Base-by-base conservation (phyloP, 2,888 invertebrate genomes). In the Phengaris alcon region DNA sequence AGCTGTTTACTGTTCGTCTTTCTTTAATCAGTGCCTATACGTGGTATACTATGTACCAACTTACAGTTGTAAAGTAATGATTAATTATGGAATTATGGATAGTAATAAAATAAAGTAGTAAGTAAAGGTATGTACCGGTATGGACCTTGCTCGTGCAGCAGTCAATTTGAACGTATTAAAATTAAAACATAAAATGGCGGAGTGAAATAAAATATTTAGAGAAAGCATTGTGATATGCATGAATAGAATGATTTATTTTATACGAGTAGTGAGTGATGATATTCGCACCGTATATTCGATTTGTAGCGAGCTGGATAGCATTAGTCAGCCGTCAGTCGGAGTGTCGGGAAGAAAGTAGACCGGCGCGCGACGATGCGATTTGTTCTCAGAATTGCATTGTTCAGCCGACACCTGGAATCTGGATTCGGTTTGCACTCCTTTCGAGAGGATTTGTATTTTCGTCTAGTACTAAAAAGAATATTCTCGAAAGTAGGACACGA, bases 371-470 rank as follows among this genome's bases (percentile, higher is more conserved):
- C 81, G 84, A 84, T 82, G 83, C 89, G 85, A 90, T 91, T 91
- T 89, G 87, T 89, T 87, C 85, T 73, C 81, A 81, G 87, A 88
- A 91, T 91, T 91, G 90, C 88, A 89, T 90, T 90, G 89, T 90
- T 86, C 86, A 85, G 84, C 80, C 84, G 86, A 85, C 90, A 91
- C 89, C 90, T 90, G 90, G 87, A 90, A 87, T 90, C 89, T 86
- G 88, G 87, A 90, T 90, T 90, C 84, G 86, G 88, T 87, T 87
- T 87, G 87, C 82, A 75, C 76, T 79, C 78, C 74, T 79, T 78
- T 77, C 76, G 78, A 79, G 76, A 75, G 76, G 78, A 78, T 79
- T 78, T 78, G 76, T 77, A 74, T 76, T 59, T 74, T 76, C 78
- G 70, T 75, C 72, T 78, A 75, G 51, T 54, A 70, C 74, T 48